Evolutionary conservation across 2,113 vertebrate genomes (phyloP).

Genomic region (Microcebus murinus): DNA sequence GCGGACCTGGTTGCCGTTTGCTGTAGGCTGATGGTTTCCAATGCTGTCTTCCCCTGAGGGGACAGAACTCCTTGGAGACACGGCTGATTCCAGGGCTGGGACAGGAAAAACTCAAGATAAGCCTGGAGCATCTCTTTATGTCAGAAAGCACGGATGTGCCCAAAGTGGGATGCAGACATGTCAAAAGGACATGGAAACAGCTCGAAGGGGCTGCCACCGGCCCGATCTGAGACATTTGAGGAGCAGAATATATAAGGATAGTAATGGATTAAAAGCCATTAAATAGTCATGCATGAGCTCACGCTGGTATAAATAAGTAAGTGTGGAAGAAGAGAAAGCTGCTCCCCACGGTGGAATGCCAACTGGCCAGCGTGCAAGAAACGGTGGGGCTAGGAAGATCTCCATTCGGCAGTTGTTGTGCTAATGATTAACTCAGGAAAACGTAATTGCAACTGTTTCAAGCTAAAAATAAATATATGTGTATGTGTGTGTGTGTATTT

Average conservation of each 20-base stretch:
- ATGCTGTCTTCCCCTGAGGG: background rate
- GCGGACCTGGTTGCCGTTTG: background rate
- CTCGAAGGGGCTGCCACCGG: background rate
- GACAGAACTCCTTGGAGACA: background rate
- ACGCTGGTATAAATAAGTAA: background rate
- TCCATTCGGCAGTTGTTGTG: background rate
- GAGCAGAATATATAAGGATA: background rate
- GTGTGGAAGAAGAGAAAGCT: background rate
- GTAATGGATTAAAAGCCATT: background rate
- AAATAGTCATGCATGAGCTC: background rate
- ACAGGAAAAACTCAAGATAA: background rate
- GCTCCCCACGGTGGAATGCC: background rate
- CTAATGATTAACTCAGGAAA: background rate
- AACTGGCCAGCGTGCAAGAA: background rate
- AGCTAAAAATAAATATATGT: background rate
- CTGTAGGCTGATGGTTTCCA: background rate
- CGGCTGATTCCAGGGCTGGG: background rate
- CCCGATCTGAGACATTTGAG: background rate
- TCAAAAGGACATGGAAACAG: background rate
- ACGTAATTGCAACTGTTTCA: background rate
- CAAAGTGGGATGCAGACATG: background rate
- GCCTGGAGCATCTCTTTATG: background rate
- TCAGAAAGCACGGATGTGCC: background rate
- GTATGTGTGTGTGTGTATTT: background rate
- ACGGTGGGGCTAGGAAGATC: background rate